phyloP scores from a whole-genome alignment of 1,140 invertebrate species.

The Plodia interpunctella region DNA sequence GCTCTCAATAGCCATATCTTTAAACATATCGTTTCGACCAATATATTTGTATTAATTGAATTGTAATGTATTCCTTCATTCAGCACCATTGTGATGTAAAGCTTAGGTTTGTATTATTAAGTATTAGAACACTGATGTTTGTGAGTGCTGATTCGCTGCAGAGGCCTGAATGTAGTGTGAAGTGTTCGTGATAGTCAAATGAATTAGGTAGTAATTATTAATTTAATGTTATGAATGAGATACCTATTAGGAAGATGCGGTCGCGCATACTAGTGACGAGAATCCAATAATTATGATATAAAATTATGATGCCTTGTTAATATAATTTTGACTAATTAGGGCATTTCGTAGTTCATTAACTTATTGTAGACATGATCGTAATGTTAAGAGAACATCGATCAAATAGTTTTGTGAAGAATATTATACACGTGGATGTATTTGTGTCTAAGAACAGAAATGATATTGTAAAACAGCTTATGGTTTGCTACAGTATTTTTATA shows the following conservation, averaged over 20 bases:
- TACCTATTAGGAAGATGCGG: conserved; percentile 71
- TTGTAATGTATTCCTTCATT: conserved; percentile 57
- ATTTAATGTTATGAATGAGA: conserved; percentile 73
- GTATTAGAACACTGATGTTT: conserved; percentile 73
- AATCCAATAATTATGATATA: conserved; percentile 77
- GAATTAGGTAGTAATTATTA: conserved; percentile 72
- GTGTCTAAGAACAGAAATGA: conserved; percentile 32
- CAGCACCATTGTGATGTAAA: conserved; percentile 69
- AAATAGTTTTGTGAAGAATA: conserved; percentile 62
- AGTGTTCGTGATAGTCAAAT: conserved; percentile 74
- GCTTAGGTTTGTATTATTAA: conserved; percentile 74
- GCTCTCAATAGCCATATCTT: conserved; percentile 43
- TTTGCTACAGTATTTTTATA: conserved; percentile 72
- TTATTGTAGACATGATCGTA: conserved; percentile 68
- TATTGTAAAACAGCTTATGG: conserved; percentile 45
- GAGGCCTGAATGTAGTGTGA: conserved; percentile 53
- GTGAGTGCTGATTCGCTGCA: conserved; percentile 62
- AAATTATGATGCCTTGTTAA: conserved; percentile 64
- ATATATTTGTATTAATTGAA: conserved; percentile 63
- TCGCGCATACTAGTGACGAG: conserved; percentile 77
- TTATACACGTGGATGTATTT: conserved; percentile 35
- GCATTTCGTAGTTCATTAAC: conserved; percentile 72
- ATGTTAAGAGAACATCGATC: conserved; percentile 60
- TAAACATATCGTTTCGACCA: conserved; percentile 73
- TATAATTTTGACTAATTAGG: conserved; percentile 69